Base-by-base conservation (phyloP, 2,113 vertebrate species). In the Polypterus senegalus region DNA sequence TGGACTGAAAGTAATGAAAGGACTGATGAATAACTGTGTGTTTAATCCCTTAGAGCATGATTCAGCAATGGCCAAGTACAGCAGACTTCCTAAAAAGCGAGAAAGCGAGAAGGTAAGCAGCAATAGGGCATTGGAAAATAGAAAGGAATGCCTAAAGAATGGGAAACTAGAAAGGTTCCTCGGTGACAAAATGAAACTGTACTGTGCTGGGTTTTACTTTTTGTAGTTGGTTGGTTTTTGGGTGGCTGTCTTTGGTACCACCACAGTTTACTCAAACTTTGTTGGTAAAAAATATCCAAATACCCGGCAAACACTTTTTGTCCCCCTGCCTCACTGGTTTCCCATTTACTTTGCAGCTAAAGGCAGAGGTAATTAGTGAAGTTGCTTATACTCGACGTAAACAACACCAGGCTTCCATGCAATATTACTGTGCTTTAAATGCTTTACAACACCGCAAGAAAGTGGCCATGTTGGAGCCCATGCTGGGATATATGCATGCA, bases 391-490 rank as follows among this genome's bases (percentile, higher is more conserved):
- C 90, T 0, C 80, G 96, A 54, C 89, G 90, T 79, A 99, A 96
- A 67, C 95, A 97, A 76, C 95, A 99, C 71, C 89, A 93, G 58
- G 90, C 92, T 3, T 92, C 94, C 2, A 80, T 98, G 59, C 94
- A 99, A 63, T 98, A 98, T 71, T 98, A 97, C 74, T 95, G 93
- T 27, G 90, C 94, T 63, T 87, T 98, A 69, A 99, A 99, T 2
- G 92, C 92, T 2, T 84, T 99, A 67, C 96, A 98, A 82, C 90
- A 93, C 77, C 84, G 92, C 65, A 97, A 97, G 79, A 91, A 86
- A 62, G 73, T 91, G 8, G 94, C 94, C 52, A 95, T 97, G 92
- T 79, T 97, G 63, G 92, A 97, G 58, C 96, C 95, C 64, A 88
- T 99, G 88, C 78, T 97, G 0, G 95, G 94, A 62, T 99, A 92